Percentiles rank a stretch among this genome's conserved stretches.
Conservation (phyloP, 2,888 invertebrate genomes). For the Epirrhoe tristata region DNA sequence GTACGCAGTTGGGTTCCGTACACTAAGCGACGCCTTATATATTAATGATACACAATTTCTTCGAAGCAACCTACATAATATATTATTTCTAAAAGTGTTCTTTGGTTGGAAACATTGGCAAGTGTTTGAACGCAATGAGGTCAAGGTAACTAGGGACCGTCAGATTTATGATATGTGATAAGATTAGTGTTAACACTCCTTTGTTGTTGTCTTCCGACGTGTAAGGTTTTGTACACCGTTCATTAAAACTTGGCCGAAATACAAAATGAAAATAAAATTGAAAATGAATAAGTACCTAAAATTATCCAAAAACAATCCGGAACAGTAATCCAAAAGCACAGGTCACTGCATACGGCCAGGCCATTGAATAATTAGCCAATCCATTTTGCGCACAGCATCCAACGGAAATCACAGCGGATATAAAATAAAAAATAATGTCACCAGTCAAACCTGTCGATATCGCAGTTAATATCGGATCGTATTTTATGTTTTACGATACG, state of each 20-base stretch:
- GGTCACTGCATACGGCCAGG: slow-evolving; percentile 24
- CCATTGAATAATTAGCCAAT: slow-evolving; percentile 31
- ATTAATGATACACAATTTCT: slow-evolving; percentile 41
- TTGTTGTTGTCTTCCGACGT: too few relatives aligned
- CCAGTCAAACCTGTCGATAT: slow-evolving; percentile 48
- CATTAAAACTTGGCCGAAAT: too few relatives aligned
- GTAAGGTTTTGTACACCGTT: too few relatives aligned
- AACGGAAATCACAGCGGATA: slow-evolving; percentile 32
- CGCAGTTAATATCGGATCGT: slow-evolving; percentile 43
- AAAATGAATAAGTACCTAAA: not conserved
- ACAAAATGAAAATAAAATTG: not conserved
- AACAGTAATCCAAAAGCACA: slow-evolving; percentile 19
- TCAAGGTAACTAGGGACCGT: not conserved
- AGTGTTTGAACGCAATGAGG: not conserved
- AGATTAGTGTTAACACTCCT: too few relatives aligned
- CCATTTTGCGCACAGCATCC: slow-evolving; percentile 27
- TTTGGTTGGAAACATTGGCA: slow-evolving; percentile 4
- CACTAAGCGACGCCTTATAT: slow-evolving; percentile 34
- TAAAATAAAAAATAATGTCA: slow-evolving; percentile 48
- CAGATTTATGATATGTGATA: not conserved
- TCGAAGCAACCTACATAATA: slow-evolving; percentile 26
- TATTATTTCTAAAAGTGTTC: not conserved
- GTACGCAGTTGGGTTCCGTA: slow-evolving; percentile 33
- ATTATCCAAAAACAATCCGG: slow-evolving; percentile 5
- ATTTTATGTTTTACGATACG: slow-evolving; percentile 48